phyloP scores from a whole-genome alignment of 2,797 vertebrate species.

The Nyctalus aviator region DNA sequence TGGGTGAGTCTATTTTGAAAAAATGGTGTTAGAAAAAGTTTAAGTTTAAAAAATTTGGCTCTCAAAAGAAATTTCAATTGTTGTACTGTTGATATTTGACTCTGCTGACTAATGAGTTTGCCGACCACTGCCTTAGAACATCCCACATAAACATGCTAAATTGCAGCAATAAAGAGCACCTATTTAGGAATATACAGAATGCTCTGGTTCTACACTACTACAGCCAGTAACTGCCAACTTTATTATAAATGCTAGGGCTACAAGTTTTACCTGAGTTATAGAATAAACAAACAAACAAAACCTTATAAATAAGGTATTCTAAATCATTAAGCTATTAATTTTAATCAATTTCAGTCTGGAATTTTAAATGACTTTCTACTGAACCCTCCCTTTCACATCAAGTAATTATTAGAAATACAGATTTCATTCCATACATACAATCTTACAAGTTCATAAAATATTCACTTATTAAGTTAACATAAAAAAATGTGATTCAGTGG shows the following conservation, averaged over 20 bases:
- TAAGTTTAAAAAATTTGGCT: too few relatives aligned
- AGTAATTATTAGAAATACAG: constrained; percentile 85
- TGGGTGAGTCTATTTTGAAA: too few relatives aligned
- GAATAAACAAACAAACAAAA: constrained; percentile 39
- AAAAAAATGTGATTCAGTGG: constrained; percentile 72
- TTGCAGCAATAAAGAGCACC: not conserved
- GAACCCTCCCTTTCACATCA: constrained; percentile 55
- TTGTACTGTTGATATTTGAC: too few relatives aligned
- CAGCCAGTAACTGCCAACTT: constrained; percentile 18
- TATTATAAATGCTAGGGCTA: constrained; percentile 65
- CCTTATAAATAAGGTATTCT: constrained; percentile 64
- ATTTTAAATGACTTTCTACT: constrained; percentile 83
- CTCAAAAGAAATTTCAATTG: too few relatives aligned
- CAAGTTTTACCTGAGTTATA: constrained; percentile 71
- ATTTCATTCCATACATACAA: constrained; percentile 79
- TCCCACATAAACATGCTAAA: constrained; percentile 31
- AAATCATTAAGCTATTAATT: constrained; percentile 77
- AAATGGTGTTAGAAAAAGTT: too few relatives aligned
- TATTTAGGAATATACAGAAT: not conserved
- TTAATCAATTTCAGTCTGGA: constrained; percentile 81
- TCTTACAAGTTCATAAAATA: constrained; percentile 82
- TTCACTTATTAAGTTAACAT: constrained; percentile 76
- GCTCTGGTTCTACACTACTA: constrained; percentile 62
- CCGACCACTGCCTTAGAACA: not conserved
- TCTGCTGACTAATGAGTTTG: too few relatives aligned